phyloP scores from a whole-genome alignment of 1,140 invertebrate genomes.

The Metaphire vulgaris region DNA sequence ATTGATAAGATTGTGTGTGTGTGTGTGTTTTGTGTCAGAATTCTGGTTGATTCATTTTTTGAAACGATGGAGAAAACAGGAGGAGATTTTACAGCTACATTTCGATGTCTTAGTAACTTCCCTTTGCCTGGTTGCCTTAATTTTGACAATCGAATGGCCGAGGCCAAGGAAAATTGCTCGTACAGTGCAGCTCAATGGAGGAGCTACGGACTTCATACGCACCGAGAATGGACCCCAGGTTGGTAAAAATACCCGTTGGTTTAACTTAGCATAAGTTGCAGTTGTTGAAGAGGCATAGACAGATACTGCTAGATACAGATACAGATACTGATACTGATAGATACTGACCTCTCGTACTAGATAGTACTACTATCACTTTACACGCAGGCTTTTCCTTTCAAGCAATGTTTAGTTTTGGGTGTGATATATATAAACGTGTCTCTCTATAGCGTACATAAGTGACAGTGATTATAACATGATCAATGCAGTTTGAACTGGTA shows the following conservation, averaged over 20 bases:
- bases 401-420: too few species aligned
- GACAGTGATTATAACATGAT: too few species aligned
- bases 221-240: conserved; percentile 45
- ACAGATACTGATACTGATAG: too few species aligned
- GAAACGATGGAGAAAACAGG: conserved; percentile 58
- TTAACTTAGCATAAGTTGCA: neutral
- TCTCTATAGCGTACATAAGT: too few species aligned
- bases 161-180: conserved; percentile 42
- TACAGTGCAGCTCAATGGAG: conserved; percentile 47
- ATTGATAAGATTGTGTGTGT: neutral
- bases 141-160: conserved; percentile 32
- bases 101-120: conserved; percentile 57
- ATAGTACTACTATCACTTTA: too few species aligned
- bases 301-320: too few species aligned
- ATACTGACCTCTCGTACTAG: too few species aligned
- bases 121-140: conserved; percentile 37
- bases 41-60: conserved; percentile 54
- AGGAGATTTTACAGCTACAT: conserved; percentile 59
- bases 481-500: too few species aligned
- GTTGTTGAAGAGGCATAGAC: neutral
- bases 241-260: neutral
- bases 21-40: conserved; percentile 30
- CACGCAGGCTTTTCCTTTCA: too few species aligned
- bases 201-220: conserved; percentile 41
- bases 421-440: too few species aligned